Base-by-base conservation (phyloP, 2,888 invertebrate genomes). In the Chironomus tentans region DNA sequence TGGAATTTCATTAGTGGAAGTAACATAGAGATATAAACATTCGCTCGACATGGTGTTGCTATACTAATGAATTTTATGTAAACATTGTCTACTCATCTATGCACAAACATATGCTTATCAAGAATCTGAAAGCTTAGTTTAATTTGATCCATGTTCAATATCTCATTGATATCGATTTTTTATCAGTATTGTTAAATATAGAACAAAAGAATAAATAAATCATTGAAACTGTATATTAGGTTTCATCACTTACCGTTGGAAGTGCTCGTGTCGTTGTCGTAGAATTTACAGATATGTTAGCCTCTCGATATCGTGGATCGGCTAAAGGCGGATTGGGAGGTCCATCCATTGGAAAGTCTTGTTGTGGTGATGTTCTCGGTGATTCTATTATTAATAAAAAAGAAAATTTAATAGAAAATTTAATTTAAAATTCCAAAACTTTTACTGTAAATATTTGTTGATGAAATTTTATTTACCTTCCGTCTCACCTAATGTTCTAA, bases 401-500 rank as follows among this genome's bases (percentile, higher is more conserved):
- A n/a, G n/a, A 28, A 21, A 13, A 3, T 24, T 24, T 3, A 28
- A 28, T 4, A 28, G 2, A 22, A 21, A 71, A 71, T 76, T 76
- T 28, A 28, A 76, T 77, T 77, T 61, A 10, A 38, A 56, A 21
- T 72, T 38, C 5, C 10, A 2, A 38, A 38, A 2, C 28, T 28
- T 10, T 38, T 1, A 38, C 10, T 0, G 10, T 1, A 68, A 21
- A 24, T 2, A 4, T 65, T 65, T 24, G 4, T 65, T 65, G 24
- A 21, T 13, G 13, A 10, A 22, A 21, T 24, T 1, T 22, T 2
- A 21, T 28, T 56, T 22, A 75, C 68, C 68, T 68, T 68, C 70
- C n/a, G 18, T 50, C 84, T 87, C 83, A 92, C 92, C 92, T 87
- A 92, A 89, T 79, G 94, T 95, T 86, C 92, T 91, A 89, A 94